Conservation (phyloP, 1,140 invertebrate species). For the Halyomorpha halys region DNA sequence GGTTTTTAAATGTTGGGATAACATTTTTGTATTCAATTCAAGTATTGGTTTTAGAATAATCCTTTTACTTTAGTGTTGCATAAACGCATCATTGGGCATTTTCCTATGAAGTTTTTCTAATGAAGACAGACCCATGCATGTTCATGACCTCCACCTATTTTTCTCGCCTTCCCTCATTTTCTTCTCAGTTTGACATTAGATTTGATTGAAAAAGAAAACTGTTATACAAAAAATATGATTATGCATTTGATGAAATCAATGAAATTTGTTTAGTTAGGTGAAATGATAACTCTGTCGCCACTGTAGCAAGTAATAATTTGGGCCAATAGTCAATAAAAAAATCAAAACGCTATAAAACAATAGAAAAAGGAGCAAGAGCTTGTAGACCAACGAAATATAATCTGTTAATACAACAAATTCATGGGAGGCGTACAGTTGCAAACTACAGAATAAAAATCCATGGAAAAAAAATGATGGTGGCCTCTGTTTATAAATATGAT, state of each 20-base stretch:
- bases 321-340: neutral
- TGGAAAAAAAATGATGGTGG: conserved; percentile 33
- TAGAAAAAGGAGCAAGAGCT: neutral
- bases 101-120: conserved; percentile 12
- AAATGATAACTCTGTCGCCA: conserved; percentile 20
- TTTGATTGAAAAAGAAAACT: conserved; percentile 11
- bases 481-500: conserved; percentile 31
- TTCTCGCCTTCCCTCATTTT: conserved; percentile 6
- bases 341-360: conserved; percentile 13
- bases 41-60: too few relatives aligned
- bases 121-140: conserved; percentile 5
- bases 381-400: conserved; percentile 7
- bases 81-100: too few relatives aligned
- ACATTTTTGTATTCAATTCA: neutral
- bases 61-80: too few relatives aligned
- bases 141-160: conserved; percentile 7
- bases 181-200: conserved; percentile 7
- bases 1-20: neutral
- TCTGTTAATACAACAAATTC: conserved; percentile 33
- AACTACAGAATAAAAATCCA: conserved; percentile 31
- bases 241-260: conserved; percentile 16
- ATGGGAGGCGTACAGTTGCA: conserved; percentile 32
- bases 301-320: conserved; percentile 1
- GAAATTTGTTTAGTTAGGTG: conserved; percentile 17
- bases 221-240: too few relatives aligned